A percentile compares a stretch with the other conserved stretches of the same genome.
These are phyloP conservation scores for Sarcophaga rosellei DNA, from an alignment of 2,888 invertebrate genomes.

Conservation along the genomic window DNA sequence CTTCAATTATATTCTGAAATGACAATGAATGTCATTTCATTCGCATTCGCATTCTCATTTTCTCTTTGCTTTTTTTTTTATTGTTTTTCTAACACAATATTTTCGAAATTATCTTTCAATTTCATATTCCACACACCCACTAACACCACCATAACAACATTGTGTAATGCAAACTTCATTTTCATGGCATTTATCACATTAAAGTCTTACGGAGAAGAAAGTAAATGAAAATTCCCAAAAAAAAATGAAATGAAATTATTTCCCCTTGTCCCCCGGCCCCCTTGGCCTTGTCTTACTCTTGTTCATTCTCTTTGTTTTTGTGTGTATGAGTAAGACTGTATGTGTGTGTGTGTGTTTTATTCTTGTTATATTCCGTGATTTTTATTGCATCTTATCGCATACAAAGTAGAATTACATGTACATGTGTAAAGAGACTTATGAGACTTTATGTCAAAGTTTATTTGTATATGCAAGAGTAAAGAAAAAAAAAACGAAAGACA, in stretches of 20 bases:
- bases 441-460: neutral
- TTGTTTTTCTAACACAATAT: neutral
- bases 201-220: neutral
- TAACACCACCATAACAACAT: too few relatives aligned
- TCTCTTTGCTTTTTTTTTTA: too few relatives aligned
- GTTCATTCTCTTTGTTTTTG: neutral
- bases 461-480: constrained; percentile 2
- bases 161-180: neutral
- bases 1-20: too few relatives aligned
- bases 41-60: neutral
- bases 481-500: neutral
- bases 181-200: neutral
- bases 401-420: constrained; percentile 44
- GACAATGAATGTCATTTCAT: neutral
- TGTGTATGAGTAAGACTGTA: too few relatives aligned
- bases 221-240: neutral
- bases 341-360: constrained; percentile 18
- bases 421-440: constrained; percentile 33
- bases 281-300: neutral
- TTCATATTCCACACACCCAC: neutral
- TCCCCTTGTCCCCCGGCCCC: neutral
- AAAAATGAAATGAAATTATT: neutral
- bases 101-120: neutral
- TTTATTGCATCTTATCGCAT: constrained; percentile 40
- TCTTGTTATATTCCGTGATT: constrained; percentile 11